Conservation (phyloP, 1,140 invertebrate genomes). For the Drosophila cardini region DNA sequence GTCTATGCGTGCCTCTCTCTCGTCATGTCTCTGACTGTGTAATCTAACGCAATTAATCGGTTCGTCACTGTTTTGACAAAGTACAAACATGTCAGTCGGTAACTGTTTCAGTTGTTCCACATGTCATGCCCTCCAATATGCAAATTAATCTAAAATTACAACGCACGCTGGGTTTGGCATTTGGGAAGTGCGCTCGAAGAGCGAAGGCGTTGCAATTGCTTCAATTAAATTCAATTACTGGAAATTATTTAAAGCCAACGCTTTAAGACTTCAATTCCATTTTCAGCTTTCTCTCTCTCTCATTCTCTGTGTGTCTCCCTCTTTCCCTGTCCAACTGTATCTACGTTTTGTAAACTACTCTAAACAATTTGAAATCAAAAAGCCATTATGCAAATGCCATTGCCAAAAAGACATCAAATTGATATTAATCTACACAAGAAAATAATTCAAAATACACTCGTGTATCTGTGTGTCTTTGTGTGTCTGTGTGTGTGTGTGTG, state of each 20-base stretch:
- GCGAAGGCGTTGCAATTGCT: constrained; percentile 16
- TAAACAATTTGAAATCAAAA: constrained; percentile 58
- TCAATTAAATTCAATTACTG: constrained; percentile 40
- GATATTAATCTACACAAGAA: constrained; percentile 66
- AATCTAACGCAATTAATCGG: constrained; percentile 83
- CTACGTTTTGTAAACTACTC: constrained; percentile 6
- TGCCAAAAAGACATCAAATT: constrained; percentile 68
- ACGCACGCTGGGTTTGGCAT: constrained; percentile 24
- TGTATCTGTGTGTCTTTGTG: constrained; percentile 40
- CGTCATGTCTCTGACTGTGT: constrained; percentile 28
- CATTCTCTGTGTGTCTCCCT: not conserved
- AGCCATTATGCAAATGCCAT: constrained; percentile 72
- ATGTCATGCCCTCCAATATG: constrained; percentile 73
- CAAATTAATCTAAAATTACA: constrained; percentile 78
- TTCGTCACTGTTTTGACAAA: constrained; percentile 73
- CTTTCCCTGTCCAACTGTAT: not conserved
- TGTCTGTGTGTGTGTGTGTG: constrained; percentile 28
- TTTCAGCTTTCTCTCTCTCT: not conserved
- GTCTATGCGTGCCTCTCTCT: constrained; percentile 17
- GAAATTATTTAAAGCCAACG: constrained; percentile 3
- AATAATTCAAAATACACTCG: constrained; percentile 62
- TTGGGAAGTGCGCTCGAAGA: not conserved
- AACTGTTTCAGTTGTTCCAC: constrained; percentile 19
- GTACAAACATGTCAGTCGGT: constrained; percentile 57
- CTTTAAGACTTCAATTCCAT: constrained; percentile 4